These are phyloP conservation scores for Caenorhabditis remanei DNA, from an alignment of 1,140 invertebrate species.

Conservation along the genomic window DNA sequence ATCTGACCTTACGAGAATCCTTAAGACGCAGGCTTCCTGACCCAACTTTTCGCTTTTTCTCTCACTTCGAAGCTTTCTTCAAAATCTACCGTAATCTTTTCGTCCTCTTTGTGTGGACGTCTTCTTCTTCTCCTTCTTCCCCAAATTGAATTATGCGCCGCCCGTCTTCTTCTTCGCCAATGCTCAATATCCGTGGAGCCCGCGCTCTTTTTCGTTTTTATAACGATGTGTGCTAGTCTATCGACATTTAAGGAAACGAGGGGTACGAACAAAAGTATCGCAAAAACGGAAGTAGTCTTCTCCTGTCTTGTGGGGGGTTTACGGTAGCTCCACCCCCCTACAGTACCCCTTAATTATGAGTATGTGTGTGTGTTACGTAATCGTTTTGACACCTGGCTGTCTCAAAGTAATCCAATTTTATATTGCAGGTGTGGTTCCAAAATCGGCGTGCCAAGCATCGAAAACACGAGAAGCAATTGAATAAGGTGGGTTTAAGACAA, in stretches of 20 bases:
- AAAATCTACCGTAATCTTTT: conserved; percentile 51
- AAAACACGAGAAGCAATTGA: conserved; percentile 65
- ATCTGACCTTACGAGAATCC: too few species aligned
- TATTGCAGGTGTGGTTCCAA: conserved; percentile 66
- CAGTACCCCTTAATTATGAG: background rate
- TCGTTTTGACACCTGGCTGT: conserved; percentile 39
- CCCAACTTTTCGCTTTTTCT: background rate
- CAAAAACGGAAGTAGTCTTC: conserved; percentile 5
- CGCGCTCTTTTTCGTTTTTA: background rate
- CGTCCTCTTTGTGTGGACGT: conserved; percentile 16
- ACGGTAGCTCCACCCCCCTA: background rate
- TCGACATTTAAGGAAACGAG: conserved; percentile 34
- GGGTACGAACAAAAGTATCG: background rate
- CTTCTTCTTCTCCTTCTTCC: background rate
- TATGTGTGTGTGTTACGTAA: conserved; percentile 40
- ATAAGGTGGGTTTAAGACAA: conserved; percentile 40
- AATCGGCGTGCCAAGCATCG: conserved; percentile 64
- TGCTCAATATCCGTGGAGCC: conserved; percentile 32
- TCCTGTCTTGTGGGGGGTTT: background rate
- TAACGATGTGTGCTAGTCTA: conserved; percentile 14
- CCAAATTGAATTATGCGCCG: conserved; percentile 55
- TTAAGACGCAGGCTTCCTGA: background rate
- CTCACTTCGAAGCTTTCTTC: background rate
- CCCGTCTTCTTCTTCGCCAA: conserved; percentile 1
- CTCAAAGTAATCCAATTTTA: conserved; percentile 35